Evolutionary conservation across 2,797 vertebrate species (phyloP).

Genomic region (Pipistrellus kuhlii): DNA sequence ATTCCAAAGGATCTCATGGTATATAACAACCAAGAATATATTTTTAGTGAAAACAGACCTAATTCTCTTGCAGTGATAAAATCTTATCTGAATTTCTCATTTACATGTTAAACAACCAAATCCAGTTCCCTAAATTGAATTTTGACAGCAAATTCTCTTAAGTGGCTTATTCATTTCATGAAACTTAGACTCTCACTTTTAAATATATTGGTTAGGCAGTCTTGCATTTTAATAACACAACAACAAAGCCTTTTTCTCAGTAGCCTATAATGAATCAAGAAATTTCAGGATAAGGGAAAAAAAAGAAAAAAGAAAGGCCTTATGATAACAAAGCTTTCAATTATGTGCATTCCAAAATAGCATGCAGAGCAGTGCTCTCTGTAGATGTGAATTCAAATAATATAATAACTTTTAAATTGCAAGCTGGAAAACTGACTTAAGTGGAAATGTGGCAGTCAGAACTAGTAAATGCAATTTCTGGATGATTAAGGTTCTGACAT

Average conservation of each 20-base stretch:
- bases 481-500: neutral
- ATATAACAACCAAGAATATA: neutral
- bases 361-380: neutral
- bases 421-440: neutral
- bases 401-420: neutral
- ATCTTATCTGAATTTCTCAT: neutral
- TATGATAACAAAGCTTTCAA: neutral
- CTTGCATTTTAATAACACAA: neutral
- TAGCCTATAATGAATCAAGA: neutral
- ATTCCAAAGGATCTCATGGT: neutral
- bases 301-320: neutral
- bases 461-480: neutral
- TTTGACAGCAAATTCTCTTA: neutral
- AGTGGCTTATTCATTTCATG: neutral
- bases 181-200: slow-evolving; percentile 1
- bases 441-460: neutral
- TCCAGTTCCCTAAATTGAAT: slow-evolving; percentile 17
- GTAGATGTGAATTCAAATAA: neutral
- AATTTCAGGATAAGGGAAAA: neutral
- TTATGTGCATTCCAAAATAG: neutral
- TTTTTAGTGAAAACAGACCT: neutral
- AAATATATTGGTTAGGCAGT: neutral
- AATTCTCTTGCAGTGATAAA: slow-evolving; percentile 8
- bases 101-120: neutral
- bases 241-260: neutral